Evolutionary conservation across 2,888 invertebrate species (phyloP).

Genomic region (Ferdinandea cuprea): DNA sequence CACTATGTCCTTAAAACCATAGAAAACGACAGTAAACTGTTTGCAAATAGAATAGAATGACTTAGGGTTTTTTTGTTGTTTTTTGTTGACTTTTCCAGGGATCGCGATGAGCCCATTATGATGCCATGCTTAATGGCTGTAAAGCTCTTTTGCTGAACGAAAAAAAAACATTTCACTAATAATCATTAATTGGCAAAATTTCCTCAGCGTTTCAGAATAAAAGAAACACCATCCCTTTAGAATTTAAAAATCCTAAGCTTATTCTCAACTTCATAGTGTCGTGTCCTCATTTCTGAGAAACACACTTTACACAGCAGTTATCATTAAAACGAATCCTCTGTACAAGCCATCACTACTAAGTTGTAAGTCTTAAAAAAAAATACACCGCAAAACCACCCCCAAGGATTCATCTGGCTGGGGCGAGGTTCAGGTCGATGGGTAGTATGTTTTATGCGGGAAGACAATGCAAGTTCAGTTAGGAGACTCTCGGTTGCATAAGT

Average conservation of each 20-base stretch:
- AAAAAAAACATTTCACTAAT: too few relatives aligned
- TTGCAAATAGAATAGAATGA: too few relatives aligned
- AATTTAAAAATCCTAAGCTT: conserved; percentile 6
- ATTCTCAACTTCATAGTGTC: neutral
- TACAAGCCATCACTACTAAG: neutral
- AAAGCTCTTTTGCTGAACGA: too few relatives aligned
- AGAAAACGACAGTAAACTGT: too few relatives aligned
- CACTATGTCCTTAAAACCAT: too few relatives aligned
- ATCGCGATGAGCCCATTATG: too few relatives aligned
- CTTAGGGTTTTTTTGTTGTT: too few relatives aligned
- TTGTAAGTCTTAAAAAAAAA: conserved; percentile 37
- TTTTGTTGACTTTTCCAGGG: too few relatives aligned
- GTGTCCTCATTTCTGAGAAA: neutral
- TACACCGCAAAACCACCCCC: conserved; percentile 27
- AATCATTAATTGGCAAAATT: too few relatives aligned
- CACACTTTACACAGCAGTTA: too few relatives aligned
- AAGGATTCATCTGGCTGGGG: neutral
- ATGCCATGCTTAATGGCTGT: too few relatives aligned
- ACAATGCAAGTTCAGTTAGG: conserved; percentile 22
- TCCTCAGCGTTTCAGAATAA: too few relatives aligned
- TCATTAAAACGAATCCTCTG: neutral
- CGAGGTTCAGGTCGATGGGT: neutral
- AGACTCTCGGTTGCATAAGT: conserved; percentile 18
- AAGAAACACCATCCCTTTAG: neutral
- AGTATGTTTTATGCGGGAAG: conserved; percentile 1